Percentiles rank a stretch among this genome's conserved stretches.
These are phyloP conservation scores for Procambarus virginalis DNA, from an alignment of 1,140 invertebrate species.

Conservation along the genomic window DNA sequence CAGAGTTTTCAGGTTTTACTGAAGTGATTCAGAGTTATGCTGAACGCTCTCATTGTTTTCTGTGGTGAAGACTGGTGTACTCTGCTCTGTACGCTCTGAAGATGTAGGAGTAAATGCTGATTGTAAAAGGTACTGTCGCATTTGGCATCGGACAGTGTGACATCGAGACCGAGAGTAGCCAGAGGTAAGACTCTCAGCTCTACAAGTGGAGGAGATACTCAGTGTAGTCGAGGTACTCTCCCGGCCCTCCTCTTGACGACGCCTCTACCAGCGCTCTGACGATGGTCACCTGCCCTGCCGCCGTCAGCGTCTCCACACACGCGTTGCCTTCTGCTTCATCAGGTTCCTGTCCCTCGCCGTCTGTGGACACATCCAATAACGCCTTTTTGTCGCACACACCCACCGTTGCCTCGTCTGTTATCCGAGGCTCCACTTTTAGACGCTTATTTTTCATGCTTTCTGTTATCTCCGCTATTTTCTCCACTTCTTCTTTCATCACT, in stretches of 20 bases:
- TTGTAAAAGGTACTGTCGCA: slow-evolving; percentile 15
- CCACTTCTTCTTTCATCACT: slow-evolving; percentile 70
- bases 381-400: slow-evolving; percentile 20
- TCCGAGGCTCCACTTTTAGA: background rate
- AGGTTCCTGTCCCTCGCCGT: background rate
- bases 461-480: slow-evolving; percentile 63
- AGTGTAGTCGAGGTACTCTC: slow-evolving; percentile 39
- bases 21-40: background rate
- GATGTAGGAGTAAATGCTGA: slow-evolving; percentile 14
- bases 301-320: no score
- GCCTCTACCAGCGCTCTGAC: background rate
- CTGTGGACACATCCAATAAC: background rate
- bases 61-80: slow-evolving; percentile 4
- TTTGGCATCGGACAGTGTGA: slow-evolving; percentile 42
- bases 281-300: background rate
- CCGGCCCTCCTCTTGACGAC: slow-evolving; percentile 12
- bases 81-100: slow-evolving; percentile 16
- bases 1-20: background rate
- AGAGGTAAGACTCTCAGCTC: slow-evolving; percentile 68
- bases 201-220: slow-evolving; percentile 52
- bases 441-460: slow-evolving; percentile 46
- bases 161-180: slow-evolving; percentile 68
- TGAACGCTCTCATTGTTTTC: background rate
- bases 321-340: background rate
- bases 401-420: slow-evolving; percentile 1